Evolutionary conservation across 2,113 vertebrate genomes (phyloP).

Genomic region (Ictidomys tridecemlineatus): DNA sequence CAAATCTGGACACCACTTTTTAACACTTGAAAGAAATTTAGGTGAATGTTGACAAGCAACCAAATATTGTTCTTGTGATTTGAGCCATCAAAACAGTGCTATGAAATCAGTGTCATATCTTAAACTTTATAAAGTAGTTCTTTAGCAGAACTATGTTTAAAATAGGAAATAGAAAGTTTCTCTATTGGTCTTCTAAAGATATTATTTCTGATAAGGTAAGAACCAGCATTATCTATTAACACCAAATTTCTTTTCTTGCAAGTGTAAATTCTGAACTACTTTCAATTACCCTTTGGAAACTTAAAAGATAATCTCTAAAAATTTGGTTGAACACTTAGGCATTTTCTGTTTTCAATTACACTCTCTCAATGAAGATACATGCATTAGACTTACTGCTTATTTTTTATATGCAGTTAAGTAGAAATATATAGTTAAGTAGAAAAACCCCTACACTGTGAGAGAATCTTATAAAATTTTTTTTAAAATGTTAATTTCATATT

Average conservation of each 20-base stretch:
- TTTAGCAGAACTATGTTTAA: conserved; percentile 50
- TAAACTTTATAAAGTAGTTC: not conserved
- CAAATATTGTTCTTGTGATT: conserved; percentile 64
- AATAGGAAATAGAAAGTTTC: conserved; percentile 42
- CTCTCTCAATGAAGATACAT: too few relatives aligned
- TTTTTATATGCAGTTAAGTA: too few relatives aligned
- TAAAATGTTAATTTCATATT: conserved; percentile 51
- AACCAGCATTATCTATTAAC: conserved; percentile 52
- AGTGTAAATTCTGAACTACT: conserved; percentile 73
- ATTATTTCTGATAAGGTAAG: conserved; percentile 46
- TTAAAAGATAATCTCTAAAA: conserved; percentile 74
- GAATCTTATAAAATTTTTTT: not conserved
- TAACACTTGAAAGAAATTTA: conserved; percentile 62
- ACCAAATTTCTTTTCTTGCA: conserved; percentile 68
- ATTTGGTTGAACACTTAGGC: not conserved
- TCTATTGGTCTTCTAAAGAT: conserved; percentile 60
- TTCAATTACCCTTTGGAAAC: conserved; percentile 76
- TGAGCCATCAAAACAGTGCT: conserved; percentile 53
- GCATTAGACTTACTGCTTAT: too few relatives aligned
- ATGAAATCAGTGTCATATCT: conserved; percentile 50
- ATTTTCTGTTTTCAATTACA: too few relatives aligned
- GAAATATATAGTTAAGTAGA: not conserved
- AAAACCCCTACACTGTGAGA: not conserved
- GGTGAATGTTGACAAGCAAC: conserved; percentile 53
- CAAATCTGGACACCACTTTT: conserved; percentile 72